Conservation (phyloP, 2,797 vertebrate species). For the Erithacus rubecula region DNA sequence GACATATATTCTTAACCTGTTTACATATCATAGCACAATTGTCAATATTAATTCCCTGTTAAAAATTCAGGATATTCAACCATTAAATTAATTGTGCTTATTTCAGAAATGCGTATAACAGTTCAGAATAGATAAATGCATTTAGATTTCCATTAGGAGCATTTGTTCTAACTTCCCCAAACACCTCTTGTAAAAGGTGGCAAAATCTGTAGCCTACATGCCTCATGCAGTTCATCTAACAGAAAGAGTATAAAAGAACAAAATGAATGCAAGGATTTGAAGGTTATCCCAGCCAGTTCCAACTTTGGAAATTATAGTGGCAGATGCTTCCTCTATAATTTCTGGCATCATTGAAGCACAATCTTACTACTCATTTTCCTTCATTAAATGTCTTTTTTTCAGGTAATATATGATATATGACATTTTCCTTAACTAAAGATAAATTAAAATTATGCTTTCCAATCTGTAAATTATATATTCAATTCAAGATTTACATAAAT, state of each 20-base stretch:
- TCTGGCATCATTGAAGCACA: neutral
- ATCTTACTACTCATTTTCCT: neutral
- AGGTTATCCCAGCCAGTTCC: slow-evolving; percentile 15
- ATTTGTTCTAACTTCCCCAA: slow-evolving; percentile 31
- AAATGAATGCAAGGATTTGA: slow-evolving; percentile 28
- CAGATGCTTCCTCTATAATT: slow-evolving; percentile 46
- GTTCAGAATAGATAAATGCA: neutral
- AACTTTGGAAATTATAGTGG: slow-evolving; percentile 4
- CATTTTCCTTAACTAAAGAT: neutral
- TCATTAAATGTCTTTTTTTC: neutral
- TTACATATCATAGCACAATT: neutral
- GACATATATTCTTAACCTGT: neutral
- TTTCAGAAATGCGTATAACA: neutral
- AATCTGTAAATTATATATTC: neutral
- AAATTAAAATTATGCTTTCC: neutral
- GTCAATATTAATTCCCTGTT: neutral
- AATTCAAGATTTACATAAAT: neutral
- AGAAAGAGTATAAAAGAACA: slow-evolving; percentile 21
- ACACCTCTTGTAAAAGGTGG: neutral
- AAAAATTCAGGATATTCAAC: neutral
- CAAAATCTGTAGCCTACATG: neutral
- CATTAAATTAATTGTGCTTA: neutral
- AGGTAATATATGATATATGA: neutral
- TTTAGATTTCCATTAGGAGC: slow-evolving; percentile 11
- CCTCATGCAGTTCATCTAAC: slow-evolving; percentile 16